Percentiles rank a stretch among this genome's conserved stretches.
These are phyloP conservation scores for Momotus momota DNA, from an alignment of 2,797 vertebrate species.

Conservation along the genomic window DNA sequence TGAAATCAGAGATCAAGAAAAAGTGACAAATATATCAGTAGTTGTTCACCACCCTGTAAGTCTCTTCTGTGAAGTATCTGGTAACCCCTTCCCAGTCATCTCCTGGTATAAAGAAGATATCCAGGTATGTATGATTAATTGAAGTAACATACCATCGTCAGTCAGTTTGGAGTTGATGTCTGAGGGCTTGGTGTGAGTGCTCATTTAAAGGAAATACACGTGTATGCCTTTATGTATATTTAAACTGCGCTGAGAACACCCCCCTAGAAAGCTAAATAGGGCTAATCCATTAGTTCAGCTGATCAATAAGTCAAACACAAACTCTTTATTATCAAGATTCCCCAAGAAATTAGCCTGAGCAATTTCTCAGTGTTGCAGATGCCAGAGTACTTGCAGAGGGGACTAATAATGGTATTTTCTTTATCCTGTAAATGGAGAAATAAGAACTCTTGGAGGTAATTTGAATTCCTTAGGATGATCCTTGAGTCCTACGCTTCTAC, in stretches of 20 bases:
- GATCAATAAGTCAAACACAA: background rate
- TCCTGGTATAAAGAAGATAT: conserved; percentile 91
- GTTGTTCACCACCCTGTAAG: conserved; percentile 85
- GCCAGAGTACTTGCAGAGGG: background rate
- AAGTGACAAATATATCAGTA: conserved; percentile 85
- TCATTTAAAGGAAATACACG: background rate
- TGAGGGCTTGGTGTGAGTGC: background rate
- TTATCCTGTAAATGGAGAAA: background rate
- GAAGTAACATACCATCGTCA: background rate
- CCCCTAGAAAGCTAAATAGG: background rate
- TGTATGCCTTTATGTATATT: background rate
- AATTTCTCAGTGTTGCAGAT: background rate
- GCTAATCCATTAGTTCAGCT: background rate
- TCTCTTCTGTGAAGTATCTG: conserved; percentile 91
- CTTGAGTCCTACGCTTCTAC: background rate
- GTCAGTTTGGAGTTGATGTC: background rate
- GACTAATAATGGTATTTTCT: background rate
- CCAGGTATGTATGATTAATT: conserved; percentile 79
- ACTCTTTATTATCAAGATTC: background rate
- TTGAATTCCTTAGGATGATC: background rate
- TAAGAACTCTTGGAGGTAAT: background rate
- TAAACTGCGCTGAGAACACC: background rate
- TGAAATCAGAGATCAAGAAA: conserved; percentile 84
- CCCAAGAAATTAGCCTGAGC: background rate
- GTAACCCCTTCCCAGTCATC: conserved; percentile 88